Base-by-base conservation (phyloP, 2,888 invertebrate species). In the Melieria picta region DNA sequence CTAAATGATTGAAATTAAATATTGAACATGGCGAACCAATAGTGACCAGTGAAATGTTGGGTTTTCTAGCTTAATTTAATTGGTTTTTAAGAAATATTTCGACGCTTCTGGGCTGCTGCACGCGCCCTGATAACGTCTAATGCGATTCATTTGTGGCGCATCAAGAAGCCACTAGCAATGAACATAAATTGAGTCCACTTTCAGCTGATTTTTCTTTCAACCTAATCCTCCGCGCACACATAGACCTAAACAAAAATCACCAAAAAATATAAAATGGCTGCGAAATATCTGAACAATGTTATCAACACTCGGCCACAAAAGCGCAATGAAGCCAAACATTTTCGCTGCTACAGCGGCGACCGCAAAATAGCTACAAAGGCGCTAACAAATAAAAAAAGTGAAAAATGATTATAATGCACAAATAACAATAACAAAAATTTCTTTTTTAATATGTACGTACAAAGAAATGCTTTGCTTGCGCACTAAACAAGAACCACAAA, bases 291-390 rank as follows among this genome's bases (percentile, higher is more conserved):
- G 16, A 43, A 63, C 46, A 69, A 69, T 63, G 63, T 56, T 56
- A 63, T 42, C 69, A 69, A 69, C 69, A 69, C 56, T 69, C 47
- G 69, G 63, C 63, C 69, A 69, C 69, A 69, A 47, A 63, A 63
- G 69, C 57, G 58, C 66, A 57, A 13, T 58, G 7, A 47, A 58
- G 58, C 47, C 57, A 57, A 66, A 56, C 56, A 45, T 55, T 65
- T 65, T 65, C 43, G 55, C 10, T 30, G 30, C 30, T 3, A 30
- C 30, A 30, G 30, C 30, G 30, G 30, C 30, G 30, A 30, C 30
- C 30, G 30, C 1, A 30, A 30, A 30, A 30, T 30, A 30, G 30
- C 30, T 30, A 30, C 30, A 11, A 50, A 52, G 47, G 43, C 57
- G 47, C 66, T 48, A 16, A 47, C 43, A 48, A 58, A 66, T 58